Evolutionary conservation across 2,888 invertebrate genomes (phyloP).

Genomic region (Ophonus ardosiacus): DNA sequence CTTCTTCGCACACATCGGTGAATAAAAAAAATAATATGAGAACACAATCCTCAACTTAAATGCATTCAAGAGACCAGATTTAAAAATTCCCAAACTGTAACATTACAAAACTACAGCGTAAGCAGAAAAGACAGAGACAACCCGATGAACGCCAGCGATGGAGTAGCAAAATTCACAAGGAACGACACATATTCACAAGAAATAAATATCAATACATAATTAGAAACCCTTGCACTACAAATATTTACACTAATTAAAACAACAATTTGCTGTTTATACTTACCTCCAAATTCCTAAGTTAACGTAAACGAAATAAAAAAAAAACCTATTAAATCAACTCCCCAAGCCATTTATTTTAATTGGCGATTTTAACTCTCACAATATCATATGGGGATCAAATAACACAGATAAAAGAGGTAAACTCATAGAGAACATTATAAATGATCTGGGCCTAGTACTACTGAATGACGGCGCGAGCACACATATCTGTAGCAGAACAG

Average conservation of each 20-base stretch:
- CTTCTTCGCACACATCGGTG: constrained; percentile 55
- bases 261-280: too few species aligned
- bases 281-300: not conserved
- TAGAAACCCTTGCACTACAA: too few species aligned
- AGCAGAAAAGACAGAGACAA: not conserved
- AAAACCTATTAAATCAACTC: not conserved
- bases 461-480: too few species aligned
- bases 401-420: constrained; percentile 1
- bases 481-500: too few species aligned
- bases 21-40: constrained; percentile 49
- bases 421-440: constrained; percentile 22
- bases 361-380: not conserved
- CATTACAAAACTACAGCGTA: not conserved
- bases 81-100: not conserved
- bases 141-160: not conserved
- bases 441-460: not conserved
- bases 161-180: not conserved
- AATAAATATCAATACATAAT: too few species aligned
- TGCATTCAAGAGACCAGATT: not conserved
- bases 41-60: not conserved
- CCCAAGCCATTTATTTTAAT: too few species aligned
- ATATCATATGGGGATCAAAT: too few species aligned
- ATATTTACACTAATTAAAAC: too few species aligned
- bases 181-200: not conserved
- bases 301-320: not conserved